These are phyloP conservation scores for Pegoplata infirma DNA, from an alignment of 2,888 invertebrate species.

Conservation along the genomic window DNA sequence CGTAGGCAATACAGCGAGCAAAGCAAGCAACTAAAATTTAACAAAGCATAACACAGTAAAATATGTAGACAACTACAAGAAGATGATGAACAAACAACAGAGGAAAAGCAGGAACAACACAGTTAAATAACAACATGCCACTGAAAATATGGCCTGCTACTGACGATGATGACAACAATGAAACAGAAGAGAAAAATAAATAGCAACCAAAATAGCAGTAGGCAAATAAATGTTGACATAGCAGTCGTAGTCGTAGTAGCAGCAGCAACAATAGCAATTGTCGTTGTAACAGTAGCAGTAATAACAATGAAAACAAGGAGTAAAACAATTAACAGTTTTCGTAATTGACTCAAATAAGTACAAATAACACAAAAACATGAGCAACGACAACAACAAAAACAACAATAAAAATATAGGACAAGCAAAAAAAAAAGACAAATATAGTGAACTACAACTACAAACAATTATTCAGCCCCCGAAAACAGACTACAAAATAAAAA, in stretches of 20 bases:
- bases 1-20: slow-evolving; percentile 8
- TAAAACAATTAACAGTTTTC: slow-evolving; percentile 75
- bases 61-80: neutral
- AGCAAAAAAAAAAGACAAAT: slow-evolving; percentile 12
- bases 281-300: neutral
- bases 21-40: slow-evolving; percentile 9
- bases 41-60: slow-evolving; percentile 10
- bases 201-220: neutral
- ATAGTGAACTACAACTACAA: neutral
- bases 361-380: slow-evolving; percentile 66
- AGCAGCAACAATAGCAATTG: slow-evolving; percentile 20
- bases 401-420: neutral
- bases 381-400: neutral
- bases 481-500: too few relatives aligned
- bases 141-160: neutral
- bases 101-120: neutral
- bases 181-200: slow-evolving; percentile 12
- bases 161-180: neutral
- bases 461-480: too few relatives aligned
- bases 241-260: neutral
- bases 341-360: slow-evolving; percentile 75
- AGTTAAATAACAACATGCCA: neutral
- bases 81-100: neutral
- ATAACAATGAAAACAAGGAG: slow-evolving; percentile 30
- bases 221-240: slow-evolving; percentile 7